Evolutionary conservation across 2,797 vertebrate species (phyloP).

Genomic region (Phrynocephalus guinanensis): DNA sequence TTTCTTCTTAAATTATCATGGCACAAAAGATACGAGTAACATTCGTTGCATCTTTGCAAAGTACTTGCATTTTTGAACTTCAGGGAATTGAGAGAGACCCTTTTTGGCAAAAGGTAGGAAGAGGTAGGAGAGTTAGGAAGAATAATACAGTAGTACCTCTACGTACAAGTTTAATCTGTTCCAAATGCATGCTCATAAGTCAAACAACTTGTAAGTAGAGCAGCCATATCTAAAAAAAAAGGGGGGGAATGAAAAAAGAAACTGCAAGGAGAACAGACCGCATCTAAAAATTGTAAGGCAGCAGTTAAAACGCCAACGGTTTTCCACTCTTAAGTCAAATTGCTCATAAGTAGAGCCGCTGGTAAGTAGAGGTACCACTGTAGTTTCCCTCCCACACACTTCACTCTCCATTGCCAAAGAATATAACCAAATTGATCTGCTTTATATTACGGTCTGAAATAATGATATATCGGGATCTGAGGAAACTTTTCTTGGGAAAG

Average conservation of each 20-base stretch:
- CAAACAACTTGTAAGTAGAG: too few species aligned
- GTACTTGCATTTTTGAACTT: not conserved
- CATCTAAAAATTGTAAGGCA: too few species aligned
- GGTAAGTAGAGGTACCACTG: too few species aligned
- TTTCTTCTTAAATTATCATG: not conserved
- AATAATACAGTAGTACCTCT: too few species aligned
- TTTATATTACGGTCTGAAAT: slow-evolving; percentile 38
- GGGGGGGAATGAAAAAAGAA: too few species aligned
- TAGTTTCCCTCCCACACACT: not conserved
- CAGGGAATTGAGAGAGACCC: not conserved
- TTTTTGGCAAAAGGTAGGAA: slow-evolving; percentile 7
- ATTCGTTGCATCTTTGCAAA: not conserved
- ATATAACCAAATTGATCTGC: slow-evolving; percentile 14
- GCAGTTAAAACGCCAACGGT: too few species aligned
- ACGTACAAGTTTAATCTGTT: too few species aligned
- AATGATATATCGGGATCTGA: slow-evolving; percentile 45
- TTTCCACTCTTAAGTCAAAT: too few species aligned
- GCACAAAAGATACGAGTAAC: not conserved
- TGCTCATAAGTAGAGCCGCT: too few species aligned
- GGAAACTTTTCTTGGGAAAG: slow-evolving; percentile 43
- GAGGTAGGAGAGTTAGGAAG: not conserved
- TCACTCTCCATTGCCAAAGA: not conserved
- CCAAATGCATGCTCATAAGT: too few species aligned
- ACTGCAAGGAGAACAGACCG: too few species aligned
- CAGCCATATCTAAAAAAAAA: too few species aligned